These are phyloP conservation scores for Myotis pilosus DNA, from an alignment of 2,797 vertebrate species.

Conservation along the genomic window DNA sequence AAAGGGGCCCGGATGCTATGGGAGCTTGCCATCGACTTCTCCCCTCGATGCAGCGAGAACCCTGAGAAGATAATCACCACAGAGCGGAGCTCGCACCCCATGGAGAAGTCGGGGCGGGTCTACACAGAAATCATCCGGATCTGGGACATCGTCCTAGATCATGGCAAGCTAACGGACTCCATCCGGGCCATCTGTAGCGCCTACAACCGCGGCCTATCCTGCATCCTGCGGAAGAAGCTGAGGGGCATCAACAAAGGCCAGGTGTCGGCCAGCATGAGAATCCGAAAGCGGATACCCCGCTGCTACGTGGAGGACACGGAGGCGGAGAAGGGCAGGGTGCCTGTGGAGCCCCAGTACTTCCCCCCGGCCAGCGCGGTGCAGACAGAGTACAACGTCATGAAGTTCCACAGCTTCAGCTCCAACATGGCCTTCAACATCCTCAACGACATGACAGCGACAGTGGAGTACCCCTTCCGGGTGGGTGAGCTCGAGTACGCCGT, in stretches of 20 bases:
- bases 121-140: conserved; percentile 89
- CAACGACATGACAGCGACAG: conserved; percentile 80
- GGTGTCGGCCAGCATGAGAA: conserved; percentile 71
- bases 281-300: conserved; percentile 81
- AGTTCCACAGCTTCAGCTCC: conserved; percentile 89
- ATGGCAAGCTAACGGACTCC: conserved; percentile 82
- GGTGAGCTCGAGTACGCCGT: conserved; percentile 86
- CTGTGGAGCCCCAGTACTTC: conserved; percentile 81
- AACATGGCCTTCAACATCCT: conserved; percentile 88
- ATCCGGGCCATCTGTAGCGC: conserved; percentile 83
- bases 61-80: conserved; percentile 84
- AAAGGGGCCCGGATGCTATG: conserved; percentile 88
- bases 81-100: conserved; percentile 52
- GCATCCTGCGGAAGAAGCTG: conserved; percentile 86
- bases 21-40: conserved; percentile 88
- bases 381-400: conserved; percentile 87
- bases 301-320: conserved; percentile 85
- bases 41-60: conserved; percentile 87
- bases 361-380: conserved; percentile 86
- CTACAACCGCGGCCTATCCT: conserved; percentile 85
- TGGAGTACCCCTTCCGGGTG: conserved; percentile 88
- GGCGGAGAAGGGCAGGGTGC: conserved; percentile 60
- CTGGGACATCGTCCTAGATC: conserved; percentile 87
- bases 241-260: conserved; percentile 81
- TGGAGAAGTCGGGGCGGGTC: conserved; percentile 81